These are phyloP conservation scores for Cygnus buccinator DNA, from an alignment of 2,113 vertebrate species.

Conservation along the genomic window DNA sequence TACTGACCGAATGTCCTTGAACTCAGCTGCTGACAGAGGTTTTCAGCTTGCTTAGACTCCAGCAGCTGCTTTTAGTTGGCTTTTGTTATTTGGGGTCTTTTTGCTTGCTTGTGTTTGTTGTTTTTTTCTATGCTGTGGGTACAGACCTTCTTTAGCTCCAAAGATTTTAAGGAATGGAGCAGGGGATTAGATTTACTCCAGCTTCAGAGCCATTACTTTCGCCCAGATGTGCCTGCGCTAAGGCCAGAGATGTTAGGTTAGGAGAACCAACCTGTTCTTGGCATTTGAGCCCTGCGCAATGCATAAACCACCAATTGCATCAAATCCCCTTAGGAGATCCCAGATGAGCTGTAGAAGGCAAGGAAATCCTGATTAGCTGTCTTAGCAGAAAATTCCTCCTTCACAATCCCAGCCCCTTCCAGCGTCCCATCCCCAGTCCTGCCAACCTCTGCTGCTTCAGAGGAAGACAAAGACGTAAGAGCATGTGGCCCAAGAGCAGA, in stretches of 20 bases:
- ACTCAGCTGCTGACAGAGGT: neutral
- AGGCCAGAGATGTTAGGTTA: neutral
- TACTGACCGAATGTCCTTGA: conserved; percentile 5
- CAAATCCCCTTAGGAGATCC: neutral
- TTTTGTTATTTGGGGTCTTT: neutral
- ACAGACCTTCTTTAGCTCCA: neutral
- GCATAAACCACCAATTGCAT: neutral
- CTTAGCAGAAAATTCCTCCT: neutral
- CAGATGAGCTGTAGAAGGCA: neutral
- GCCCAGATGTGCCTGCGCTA: neutral
- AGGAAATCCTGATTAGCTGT: neutral
- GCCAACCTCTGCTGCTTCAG: neutral
- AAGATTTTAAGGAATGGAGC: neutral
- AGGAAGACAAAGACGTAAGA: neutral
- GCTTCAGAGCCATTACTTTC: neutral
- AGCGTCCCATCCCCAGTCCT: neutral
- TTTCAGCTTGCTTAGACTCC: conserved; percentile 8
- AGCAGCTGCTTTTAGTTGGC: neutral
- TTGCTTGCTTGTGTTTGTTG: neutral
- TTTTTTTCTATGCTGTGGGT: neutral
- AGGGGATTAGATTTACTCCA: neutral
- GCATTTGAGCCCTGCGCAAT: neutral
- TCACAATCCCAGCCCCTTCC: neutral
- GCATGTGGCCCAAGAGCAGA: fast-evolving
- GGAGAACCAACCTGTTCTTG: neutral